Percentiles rank a stretch among this genome's conserved stretches.
Conservation (phyloP, 1,140 invertebrate genomes). For the Teleopsis dalmanni region DNA sequence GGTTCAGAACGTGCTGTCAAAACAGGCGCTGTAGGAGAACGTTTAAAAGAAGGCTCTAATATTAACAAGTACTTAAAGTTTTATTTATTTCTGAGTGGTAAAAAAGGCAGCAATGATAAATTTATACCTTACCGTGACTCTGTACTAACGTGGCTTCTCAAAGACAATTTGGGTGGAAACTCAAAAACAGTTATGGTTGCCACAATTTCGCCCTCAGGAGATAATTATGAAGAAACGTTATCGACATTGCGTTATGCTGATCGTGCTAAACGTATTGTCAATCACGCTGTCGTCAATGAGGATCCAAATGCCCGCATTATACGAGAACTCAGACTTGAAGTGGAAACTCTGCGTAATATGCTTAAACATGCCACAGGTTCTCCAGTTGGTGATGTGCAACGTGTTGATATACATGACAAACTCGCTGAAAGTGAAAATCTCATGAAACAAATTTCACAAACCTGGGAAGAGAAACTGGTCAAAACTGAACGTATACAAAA, state of each 20-base stretch:
- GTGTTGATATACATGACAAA: conserved; percentile 70
- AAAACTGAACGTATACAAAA: conserved; percentile 89
- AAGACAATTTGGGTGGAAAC: conserved; percentile 97
- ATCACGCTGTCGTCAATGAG: conserved; percentile 98
- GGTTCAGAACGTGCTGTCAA: conserved; percentile 96
- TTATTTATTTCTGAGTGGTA: conserved; percentile 54
- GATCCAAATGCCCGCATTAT: conserved; percentile 96
- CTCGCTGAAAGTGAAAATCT: conserved; percentile 89
- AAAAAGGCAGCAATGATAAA: conserved; percentile 73
- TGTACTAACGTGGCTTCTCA: conserved; percentile 93
- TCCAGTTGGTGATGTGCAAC: conserved; percentile 56
- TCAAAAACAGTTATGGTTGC: conserved; percentile 99
- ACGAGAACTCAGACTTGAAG: conserved; percentile 89
- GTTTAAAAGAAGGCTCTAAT: conserved; percentile 92
- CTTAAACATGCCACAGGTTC: conserved; percentile 66
- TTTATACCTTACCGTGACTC: conserved; percentile 98
- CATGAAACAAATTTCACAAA: conserved; percentile 95
- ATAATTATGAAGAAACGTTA: conserved; percentile 98
- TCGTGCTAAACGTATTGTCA: conserved; percentile 95
- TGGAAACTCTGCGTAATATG: conserved; percentile 85
- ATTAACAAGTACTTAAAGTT: conserved; percentile 77
- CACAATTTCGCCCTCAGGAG: conserved; percentile 91
- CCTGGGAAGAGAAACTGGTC: conserved; percentile 96
- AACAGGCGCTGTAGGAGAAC: conserved; percentile 94
- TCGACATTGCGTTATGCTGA: conserved; percentile 91